Conservation (phyloP, 2,113 vertebrate species). For the Leucopsar rothschildi region DNA sequence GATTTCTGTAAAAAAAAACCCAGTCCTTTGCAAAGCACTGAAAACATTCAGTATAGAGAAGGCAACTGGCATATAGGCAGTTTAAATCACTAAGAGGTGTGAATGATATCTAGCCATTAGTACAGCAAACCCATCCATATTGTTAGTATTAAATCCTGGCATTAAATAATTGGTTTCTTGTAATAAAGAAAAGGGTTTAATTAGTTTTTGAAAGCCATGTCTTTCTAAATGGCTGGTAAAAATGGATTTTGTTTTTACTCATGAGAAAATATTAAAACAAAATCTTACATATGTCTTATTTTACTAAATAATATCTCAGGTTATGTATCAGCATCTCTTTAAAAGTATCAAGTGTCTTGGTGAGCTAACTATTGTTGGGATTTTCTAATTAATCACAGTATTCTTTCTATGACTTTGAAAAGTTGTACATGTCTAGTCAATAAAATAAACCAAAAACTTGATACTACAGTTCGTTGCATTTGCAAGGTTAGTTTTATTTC, state of each 20-base stretch:
- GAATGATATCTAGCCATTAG: not conserved
- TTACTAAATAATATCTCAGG: not conserved
- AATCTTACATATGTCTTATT: not conserved
- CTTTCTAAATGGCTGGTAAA: not conserved
- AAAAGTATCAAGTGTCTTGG: not conserved
- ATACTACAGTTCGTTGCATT: not conserved
- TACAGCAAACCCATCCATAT: not conserved
- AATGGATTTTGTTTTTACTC: not conserved
- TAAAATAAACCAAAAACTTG: not conserved
- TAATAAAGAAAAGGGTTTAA: not conserved
- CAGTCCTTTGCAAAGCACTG: not conserved
- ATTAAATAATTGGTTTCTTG: not conserved
- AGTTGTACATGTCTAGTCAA: not conserved
- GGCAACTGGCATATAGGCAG: not conserved
- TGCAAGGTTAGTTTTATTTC: constrained; percentile 25
- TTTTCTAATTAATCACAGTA: not conserved
- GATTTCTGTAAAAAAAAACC: not conserved
- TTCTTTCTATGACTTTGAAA: not conserved
- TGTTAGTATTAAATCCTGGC: not conserved
- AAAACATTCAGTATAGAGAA: not conserved
- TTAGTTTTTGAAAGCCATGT: not conserved
- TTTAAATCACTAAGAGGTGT: not conserved
- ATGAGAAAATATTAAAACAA: not conserved
- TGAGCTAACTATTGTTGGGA: not conserved
- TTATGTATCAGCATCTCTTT: not conserved